phyloP scores from a whole-genome alignment of 2,797 vertebrate genomes.

The Lutjanus campechanus region DNA sequence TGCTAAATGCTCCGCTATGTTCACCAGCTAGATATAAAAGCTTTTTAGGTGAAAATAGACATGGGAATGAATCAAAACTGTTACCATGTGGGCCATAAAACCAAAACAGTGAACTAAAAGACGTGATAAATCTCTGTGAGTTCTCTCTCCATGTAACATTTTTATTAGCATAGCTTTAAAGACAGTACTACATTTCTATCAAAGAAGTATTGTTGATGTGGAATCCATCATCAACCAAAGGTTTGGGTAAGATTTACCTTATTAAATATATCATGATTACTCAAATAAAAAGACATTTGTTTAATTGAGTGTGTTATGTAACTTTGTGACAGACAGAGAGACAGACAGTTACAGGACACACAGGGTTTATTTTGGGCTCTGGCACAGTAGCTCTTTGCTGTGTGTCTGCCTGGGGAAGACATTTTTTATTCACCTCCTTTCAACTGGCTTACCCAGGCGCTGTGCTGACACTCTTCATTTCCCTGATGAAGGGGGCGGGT shows the following conservation, averaged over 20 bases:
- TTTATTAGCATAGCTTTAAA: background rate
- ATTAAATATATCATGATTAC: background rate
- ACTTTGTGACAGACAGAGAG: conserved; percentile 9
- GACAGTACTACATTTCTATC: background rate
- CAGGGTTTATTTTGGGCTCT: conserved; percentile 73
- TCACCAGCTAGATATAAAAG: background rate
- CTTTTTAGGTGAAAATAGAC: no score
- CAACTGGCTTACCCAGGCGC: conserved; percentile 49
- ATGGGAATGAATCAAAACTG: background rate
- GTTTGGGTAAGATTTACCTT: background rate
- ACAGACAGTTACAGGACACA: conserved; percentile 38
- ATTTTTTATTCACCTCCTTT: conserved; percentile 76
- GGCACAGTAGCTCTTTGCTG: conserved; percentile 51
- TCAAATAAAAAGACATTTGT: conserved; percentile 11
- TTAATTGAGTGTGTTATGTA: background rate
- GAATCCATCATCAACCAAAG: background rate
- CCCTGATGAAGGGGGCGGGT: conserved; percentile 56
- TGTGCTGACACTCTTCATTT: conserved; percentile 68
- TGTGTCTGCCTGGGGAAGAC: conserved; percentile 62
- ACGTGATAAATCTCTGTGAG: no score
- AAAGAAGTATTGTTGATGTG: background rate
- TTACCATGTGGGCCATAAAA: background rate
- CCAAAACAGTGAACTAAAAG: no score
- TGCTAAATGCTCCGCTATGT: background rate
- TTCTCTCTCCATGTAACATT: background rate